Evolutionary conservation across 2,888 invertebrate species (phyloP).

Genomic region (Galerucella calmariensis): DNA sequence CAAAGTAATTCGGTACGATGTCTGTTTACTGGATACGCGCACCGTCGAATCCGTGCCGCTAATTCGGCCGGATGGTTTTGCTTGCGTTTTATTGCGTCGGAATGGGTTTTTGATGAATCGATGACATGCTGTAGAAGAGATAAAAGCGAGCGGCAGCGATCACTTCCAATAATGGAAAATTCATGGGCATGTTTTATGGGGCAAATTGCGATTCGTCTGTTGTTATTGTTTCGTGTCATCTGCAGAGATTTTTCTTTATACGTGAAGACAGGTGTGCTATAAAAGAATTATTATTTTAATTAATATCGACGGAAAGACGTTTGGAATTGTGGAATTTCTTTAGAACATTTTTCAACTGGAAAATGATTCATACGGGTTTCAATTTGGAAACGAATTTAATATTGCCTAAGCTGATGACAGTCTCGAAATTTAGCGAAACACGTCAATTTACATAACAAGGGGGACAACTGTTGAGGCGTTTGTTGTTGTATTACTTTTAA

Average conservation of each 20-base stretch:
- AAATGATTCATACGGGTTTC: background rate
- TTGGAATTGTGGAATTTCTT: background rate
- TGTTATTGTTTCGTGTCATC: conserved; percentile 12
- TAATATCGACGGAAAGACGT: background rate
- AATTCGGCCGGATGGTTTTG: conserved; percentile 43
- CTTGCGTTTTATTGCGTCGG: conserved; percentile 37
- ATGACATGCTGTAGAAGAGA: conserved; percentile 35
- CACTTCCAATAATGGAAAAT: conserved; percentile 35
- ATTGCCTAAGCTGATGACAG: too few species aligned
- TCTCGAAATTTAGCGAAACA: too few species aligned
- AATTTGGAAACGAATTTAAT: too few species aligned
- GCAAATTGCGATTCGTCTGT: conserved; percentile 17
- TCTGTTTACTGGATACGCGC: conserved; percentile 40
- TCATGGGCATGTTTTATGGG: conserved; percentile 31
- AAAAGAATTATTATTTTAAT: background rate
- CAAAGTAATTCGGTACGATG: conserved; percentile 34
- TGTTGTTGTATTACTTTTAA: too few species aligned
- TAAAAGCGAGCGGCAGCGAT: conserved; percentile 28
- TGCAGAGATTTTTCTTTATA: conserved; percentile 9
- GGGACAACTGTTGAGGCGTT: too few species aligned
- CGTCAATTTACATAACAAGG: too few species aligned
- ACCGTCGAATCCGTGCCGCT: conserved; percentile 41
- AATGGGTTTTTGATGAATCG: conserved; percentile 42
- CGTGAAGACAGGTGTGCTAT: background rate
- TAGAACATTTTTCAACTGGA: too few species aligned